These are phyloP conservation scores for Campopleginae sp. DNA, from an alignment of 2,888 invertebrate species.

Conservation along the genomic window DNA sequence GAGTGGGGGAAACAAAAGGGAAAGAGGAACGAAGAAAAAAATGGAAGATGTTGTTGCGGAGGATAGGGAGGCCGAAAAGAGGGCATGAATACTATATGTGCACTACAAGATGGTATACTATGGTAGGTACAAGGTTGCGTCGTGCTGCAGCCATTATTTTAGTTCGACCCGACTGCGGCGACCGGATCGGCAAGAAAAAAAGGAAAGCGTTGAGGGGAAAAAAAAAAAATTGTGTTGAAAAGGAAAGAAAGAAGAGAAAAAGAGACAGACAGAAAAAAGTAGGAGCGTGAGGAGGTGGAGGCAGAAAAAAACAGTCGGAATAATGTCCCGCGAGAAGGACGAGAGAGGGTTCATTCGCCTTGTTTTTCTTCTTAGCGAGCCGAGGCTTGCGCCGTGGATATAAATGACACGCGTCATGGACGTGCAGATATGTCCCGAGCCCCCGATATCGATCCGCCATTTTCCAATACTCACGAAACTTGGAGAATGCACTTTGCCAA, in stretches of 20 bases:
- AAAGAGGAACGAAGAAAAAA: constrained; percentile 14
- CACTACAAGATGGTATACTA: constrained; percentile 49
- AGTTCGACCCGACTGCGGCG: constrained; percentile 66
- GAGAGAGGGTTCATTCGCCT: constrained; percentile 71
- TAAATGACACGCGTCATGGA: constrained; percentile 51
- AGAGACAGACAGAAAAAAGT: not conserved
- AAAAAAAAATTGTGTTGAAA: constrained; percentile 23
- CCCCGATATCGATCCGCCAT: not conserved
- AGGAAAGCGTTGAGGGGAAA: constrained; percentile 48
- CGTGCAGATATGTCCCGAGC: constrained; percentile 16
- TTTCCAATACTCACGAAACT: not conserved
- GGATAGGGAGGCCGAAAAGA: constrained; percentile 41
- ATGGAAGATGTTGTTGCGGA: constrained; percentile 27
- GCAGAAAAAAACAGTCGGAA: constrained; percentile 56
- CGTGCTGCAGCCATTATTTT: constrained; percentile 68
- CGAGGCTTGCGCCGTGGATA: constrained; percentile 24
- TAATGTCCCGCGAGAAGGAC: constrained; percentile 58
- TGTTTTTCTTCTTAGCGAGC: constrained; percentile 53
- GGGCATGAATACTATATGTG: constrained; percentile 46
- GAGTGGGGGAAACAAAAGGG: not conserved
- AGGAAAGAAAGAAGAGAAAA: constrained; percentile 30
- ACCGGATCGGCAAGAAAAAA: constrained; percentile 65
- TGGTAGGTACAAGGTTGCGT: constrained; percentile 57
- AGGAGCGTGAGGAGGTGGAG: constrained; percentile 18
- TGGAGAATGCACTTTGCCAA: too few relatives aligned